Conservation (phyloP, 2,113 vertebrate species). For the Cyphomyrus plagiostoma region DNA sequence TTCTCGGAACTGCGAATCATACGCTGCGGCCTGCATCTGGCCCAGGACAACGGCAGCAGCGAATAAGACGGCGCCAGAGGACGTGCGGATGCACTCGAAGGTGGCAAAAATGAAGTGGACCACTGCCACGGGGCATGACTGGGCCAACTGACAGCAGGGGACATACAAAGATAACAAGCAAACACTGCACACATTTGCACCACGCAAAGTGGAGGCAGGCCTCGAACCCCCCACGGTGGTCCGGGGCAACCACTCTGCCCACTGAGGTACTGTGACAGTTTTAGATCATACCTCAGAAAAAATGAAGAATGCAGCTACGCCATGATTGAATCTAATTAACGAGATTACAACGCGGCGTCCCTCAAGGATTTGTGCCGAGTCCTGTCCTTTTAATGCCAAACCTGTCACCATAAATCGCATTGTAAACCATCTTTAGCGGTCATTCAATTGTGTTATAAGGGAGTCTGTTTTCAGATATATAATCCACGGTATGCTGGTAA, state of each 20-base stretch:
- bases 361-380: background rate
- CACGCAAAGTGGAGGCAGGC: background rate
- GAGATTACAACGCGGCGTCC: background rate
- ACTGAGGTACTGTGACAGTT: background rate
- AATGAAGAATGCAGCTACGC: background rate
- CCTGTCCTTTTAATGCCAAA: background rate
- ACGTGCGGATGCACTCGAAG: background rate
- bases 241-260: background rate
- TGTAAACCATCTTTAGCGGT: background rate
- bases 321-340: background rate
- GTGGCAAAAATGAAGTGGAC: background rate
- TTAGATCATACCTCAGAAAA: background rate
- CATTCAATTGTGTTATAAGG: background rate
- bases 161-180: background rate
- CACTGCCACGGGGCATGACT: background rate
- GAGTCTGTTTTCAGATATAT: background rate
- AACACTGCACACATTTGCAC: background rate
- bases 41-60: background rate
- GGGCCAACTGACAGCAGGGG: background rate
- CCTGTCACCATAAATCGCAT: background rate
- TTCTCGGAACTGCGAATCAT: background rate
- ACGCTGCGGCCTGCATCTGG: background rate
- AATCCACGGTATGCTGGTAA: background rate
- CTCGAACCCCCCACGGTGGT: background rate
- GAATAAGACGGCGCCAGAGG: background rate